Conservation (phyloP, 2,888 invertebrate genomes). For the Lycia hirtaria region DNA sequence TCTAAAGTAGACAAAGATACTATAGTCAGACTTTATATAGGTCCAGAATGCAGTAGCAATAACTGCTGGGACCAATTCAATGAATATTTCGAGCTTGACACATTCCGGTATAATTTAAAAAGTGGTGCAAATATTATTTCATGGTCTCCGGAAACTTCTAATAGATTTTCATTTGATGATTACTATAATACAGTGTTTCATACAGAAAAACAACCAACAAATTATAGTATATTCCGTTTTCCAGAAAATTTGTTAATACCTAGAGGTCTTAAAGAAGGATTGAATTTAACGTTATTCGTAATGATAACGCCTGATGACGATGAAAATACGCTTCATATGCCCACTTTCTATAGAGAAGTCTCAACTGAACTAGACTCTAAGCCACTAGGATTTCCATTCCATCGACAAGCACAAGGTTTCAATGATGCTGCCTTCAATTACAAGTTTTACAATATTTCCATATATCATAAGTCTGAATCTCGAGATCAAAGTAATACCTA, state of each 20-base stretch:
- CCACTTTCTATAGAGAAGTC: conserved; percentile 51
- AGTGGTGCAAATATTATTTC: conserved; percentile 61
- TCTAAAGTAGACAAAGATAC: conserved; percentile 54
- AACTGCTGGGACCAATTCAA: conserved; percentile 61
- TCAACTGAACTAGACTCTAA: conserved; percentile 57
- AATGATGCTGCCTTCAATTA: conserved; percentile 61
- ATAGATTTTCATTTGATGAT: conserved; percentile 59
- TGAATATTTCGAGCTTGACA: conserved; percentile 69
- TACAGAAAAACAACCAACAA: conserved; percentile 14
- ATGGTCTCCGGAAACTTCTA: conserved; percentile 63
- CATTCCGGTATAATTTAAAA: conserved; percentile 54
- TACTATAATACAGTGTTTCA: conserved; percentile 56
- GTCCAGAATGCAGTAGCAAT: conserved; percentile 61
- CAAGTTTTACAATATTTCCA: conserved; percentile 67
- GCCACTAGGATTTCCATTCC: conserved; percentile 77
- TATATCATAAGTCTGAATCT: conserved; percentile 62
- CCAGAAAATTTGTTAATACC: conserved; percentile 72
- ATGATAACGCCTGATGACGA: conserved; percentile 62
- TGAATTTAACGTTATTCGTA: conserved; percentile 71
- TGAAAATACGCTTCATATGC: conserved; percentile 38
- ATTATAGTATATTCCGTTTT: conserved; percentile 61
- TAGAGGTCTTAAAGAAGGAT: conserved; percentile 63
- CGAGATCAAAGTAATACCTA: conserved; percentile 51
- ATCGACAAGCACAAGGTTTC: conserved; percentile 56
- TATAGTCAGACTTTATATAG: conserved; percentile 68